Percentiles rank a stretch among this genome's conserved stretches.
These are phyloP conservation scores for Numenius phaeopus DNA, from an alignment of 2,797 vertebrate genomes.

Conservation along the genomic window DNA sequence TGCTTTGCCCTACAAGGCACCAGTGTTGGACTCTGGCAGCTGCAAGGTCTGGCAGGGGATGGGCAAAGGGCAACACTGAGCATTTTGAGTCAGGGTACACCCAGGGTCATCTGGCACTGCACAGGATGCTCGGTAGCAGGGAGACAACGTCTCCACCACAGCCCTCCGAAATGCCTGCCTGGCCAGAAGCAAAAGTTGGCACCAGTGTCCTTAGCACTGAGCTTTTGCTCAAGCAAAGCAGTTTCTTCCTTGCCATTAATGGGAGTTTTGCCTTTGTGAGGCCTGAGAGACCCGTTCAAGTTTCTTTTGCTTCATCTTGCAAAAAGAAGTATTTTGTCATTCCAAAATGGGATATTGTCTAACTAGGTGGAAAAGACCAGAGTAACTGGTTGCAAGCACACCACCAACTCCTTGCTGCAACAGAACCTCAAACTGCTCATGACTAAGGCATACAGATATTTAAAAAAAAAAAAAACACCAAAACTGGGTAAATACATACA, in stretches of 20 bases:
- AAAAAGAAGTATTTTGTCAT: background rate
- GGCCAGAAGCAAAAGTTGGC: background rate
- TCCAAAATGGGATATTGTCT: background rate
- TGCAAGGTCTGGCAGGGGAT: background rate
- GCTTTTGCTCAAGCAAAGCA: background rate
- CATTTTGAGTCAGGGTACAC: background rate
- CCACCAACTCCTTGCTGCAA: background rate
- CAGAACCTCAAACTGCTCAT: background rate
- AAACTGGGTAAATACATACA: background rate
- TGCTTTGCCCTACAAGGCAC: rapidly evolving
- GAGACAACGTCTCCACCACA: background rate
- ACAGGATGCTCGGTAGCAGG: rapidly evolving
- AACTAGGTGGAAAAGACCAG: background rate
- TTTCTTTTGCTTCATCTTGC: background rate
- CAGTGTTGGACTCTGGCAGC: background rate
- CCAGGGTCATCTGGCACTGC: background rate
- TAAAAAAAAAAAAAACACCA: rapidly evolving
- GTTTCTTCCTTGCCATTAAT: background rate
- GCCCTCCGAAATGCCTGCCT: background rate
- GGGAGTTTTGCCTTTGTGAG: background rate
- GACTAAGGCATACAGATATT: background rate
- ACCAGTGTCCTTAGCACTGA: background rate
- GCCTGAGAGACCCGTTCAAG: background rate
- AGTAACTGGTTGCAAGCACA: background rate
- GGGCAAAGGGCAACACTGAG: background rate